Conservation (phyloP, 2,888 invertebrate genomes). For the Mellilla xanthometata region DNA sequence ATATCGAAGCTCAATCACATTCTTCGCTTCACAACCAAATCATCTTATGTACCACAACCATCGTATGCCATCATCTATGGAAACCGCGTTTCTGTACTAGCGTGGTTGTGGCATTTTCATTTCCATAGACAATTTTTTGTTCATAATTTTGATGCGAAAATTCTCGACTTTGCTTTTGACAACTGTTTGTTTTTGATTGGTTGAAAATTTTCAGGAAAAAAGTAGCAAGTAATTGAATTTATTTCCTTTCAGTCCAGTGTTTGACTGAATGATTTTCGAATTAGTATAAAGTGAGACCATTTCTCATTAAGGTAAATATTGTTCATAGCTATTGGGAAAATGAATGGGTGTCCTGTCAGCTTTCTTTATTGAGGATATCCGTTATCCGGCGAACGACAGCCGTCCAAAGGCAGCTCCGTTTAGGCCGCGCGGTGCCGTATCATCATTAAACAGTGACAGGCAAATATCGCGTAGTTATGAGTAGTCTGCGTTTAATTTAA, state of each 20-base stretch:
- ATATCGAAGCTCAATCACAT: slow-evolving; percentile 51
- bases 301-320: slow-evolving; percentile 1
- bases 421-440: slow-evolving; percentile 1
- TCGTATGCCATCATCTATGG: neutral
- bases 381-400: slow-evolving; percentile 55
- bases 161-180: slow-evolving; percentile 59
- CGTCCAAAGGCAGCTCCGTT: slow-evolving; percentile 20
- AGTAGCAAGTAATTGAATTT: slow-evolving; percentile 21
- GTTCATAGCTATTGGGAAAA: neutral
- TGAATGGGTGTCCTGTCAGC: slow-evolving; percentile 6
- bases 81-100: neutral
- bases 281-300: neutral
- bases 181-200: slow-evolving; percentile 80
- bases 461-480: neutral
- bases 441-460: neutral
- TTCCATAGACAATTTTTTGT: neutral
- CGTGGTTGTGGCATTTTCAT: neutral
- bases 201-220: slow-evolving; percentile 60
- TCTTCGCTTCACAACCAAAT: slow-evolving; percentile 39
- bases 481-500: slow-evolving; percentile 48
- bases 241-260: neutral
- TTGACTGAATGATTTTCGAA: neutral
- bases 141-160: slow-evolving; percentile 41
- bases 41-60: slow-evolving; percentile 41
- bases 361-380: slow-evolving; percentile 68